phyloP scores from a whole-genome alignment of 1,140 invertebrate species.

The Oryctes rhinoceros region DNA sequence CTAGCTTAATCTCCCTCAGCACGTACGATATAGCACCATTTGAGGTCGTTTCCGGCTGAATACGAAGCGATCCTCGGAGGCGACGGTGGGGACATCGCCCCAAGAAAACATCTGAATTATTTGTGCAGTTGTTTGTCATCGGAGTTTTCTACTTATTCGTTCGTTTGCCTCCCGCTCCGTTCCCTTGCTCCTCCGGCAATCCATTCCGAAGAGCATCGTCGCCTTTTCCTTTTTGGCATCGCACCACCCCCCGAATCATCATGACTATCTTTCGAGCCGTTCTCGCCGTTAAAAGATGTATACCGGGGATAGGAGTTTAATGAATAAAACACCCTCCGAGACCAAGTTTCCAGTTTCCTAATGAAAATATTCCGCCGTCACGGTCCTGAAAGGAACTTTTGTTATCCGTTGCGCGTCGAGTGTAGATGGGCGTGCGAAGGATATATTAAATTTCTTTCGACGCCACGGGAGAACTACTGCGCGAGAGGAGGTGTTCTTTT shows the following conservation, averaged over 20 bases:
- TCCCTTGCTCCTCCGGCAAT: not conserved
- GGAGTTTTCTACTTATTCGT: constrained; percentile 21
- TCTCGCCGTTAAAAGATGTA: not conserved
- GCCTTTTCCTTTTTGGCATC: not conserved
- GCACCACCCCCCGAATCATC: not conserved
- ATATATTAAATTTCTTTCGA: constrained; percentile 3
- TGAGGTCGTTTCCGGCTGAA: not conserved
- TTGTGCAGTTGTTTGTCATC: constrained; percentile 4
- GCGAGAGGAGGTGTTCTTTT: not conserved
- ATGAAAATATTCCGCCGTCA: not conserved
- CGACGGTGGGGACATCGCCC: not conserved
- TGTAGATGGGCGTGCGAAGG: not conserved
- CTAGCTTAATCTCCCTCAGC: not conserved
- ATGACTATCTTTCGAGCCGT: not conserved
- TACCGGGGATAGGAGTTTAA: not conserved
- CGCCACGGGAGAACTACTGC: not conserved
- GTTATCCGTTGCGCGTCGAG: not conserved
- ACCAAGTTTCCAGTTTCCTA: constrained; percentile 9
- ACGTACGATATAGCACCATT: not conserved
- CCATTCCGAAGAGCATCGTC: not conserved
- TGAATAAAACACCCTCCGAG: constrained; percentile 14
- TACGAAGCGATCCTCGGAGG: not conserved
- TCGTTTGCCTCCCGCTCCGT: not conserved
- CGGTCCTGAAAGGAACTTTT: not conserved
- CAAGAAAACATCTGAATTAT: constrained; percentile 13